These are phyloP conservation scores for Scaptomyza tumidula DNA, from an alignment of 2,888 invertebrate genomes.

Conservation along the genomic window DNA sequence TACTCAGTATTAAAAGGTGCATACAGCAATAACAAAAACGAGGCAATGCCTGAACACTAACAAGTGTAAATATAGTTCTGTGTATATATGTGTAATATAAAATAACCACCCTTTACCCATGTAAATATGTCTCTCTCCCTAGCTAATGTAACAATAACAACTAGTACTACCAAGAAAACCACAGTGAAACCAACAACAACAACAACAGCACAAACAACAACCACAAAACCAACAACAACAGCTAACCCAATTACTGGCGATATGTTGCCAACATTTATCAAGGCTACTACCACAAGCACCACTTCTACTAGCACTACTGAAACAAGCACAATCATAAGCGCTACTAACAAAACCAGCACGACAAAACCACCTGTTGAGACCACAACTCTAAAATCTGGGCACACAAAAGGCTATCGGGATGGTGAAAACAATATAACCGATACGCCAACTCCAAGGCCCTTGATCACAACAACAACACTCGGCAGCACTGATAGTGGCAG, in stretches of 20 bases:
- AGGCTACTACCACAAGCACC: slow-evolving; percentile 71
- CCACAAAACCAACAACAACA: slow-evolving; percentile 49
- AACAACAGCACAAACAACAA: slow-evolving; percentile 53
- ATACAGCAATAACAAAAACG: slow-evolving; percentile 10
- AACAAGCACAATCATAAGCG: slow-evolving; percentile 74
- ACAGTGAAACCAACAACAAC: slow-evolving; percentile 63
- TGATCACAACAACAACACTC: slow-evolving; percentile 59
- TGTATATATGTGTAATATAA: slow-evolving; percentile 73
- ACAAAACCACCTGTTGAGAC: slow-evolving; percentile 55
- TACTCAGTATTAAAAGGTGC: slow-evolving; percentile 24
- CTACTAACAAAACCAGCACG: slow-evolving; percentile 66
- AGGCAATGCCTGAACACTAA: slow-evolving; percentile 53
- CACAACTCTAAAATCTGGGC: slow-evolving; percentile 78
- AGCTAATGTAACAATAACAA: slow-evolving; percentile 84
- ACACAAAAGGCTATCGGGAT: slow-evolving; percentile 84
- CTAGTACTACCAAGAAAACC: slow-evolving; percentile 80
- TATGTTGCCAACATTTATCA: slow-evolving; percentile 39
- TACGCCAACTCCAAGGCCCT: slow-evolving; percentile 61
- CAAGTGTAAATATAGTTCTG: slow-evolving; percentile 69
- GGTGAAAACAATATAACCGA: slow-evolving; percentile 84
- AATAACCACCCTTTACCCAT: slow-evolving; percentile 77
- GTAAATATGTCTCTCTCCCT: slow-evolving; percentile 83
- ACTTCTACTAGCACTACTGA: slow-evolving; percentile 76
- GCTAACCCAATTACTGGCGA: slow-evolving; percentile 60
- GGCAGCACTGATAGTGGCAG: slow-evolving; percentile 56